These are phyloP conservation scores for Synergus laeviventris DNA, from an alignment of 2,888 invertebrate genomes.

Conservation along the genomic window DNA sequence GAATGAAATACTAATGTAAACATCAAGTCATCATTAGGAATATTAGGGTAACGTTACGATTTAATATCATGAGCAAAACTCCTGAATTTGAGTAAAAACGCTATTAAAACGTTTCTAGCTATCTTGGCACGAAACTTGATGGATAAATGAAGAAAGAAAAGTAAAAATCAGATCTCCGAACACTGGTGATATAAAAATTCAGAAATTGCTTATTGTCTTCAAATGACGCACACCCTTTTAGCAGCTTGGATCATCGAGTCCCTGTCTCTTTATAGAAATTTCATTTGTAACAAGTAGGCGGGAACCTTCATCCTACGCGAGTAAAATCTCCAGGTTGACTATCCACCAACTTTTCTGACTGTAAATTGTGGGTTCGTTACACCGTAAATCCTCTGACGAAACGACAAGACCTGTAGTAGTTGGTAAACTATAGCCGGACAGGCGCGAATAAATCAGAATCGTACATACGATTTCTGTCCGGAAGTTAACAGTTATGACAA, in stretches of 20 bases:
- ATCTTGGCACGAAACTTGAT: neutral
- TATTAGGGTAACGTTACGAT: too few species aligned
- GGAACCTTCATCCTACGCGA: conserved; percentile 7
- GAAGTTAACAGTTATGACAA: conserved; percentile 29
- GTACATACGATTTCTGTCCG: conserved; percentile 27
- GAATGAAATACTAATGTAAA: too few species aligned
- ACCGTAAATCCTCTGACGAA: conserved; percentile 37
- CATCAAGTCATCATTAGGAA: too few species aligned
- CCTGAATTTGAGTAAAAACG: neutral
- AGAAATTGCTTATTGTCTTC: conserved; percentile 27
- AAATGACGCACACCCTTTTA: conserved; percentile 33
- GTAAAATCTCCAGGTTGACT: conserved; percentile 18
- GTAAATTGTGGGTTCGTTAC: conserved; percentile 33
- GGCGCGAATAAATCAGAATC: conserved; percentile 29
- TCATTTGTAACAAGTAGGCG: conserved; percentile 33
- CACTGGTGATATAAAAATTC: neutral
- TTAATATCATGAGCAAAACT: too few species aligned
- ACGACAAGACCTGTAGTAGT: conserved; percentile 16
- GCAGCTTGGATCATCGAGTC: conserved; percentile 8
- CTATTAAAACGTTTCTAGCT: neutral
- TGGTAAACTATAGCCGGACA: conserved; percentile 25
- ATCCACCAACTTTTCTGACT: conserved; percentile 32
- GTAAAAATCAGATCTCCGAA: neutral
- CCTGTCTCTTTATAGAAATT: conserved; percentile 38
- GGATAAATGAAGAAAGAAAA: neutral